These are phyloP conservation scores for Plebejus argus DNA, from an alignment of 2,888 invertebrate genomes.

Conservation along the genomic window DNA sequence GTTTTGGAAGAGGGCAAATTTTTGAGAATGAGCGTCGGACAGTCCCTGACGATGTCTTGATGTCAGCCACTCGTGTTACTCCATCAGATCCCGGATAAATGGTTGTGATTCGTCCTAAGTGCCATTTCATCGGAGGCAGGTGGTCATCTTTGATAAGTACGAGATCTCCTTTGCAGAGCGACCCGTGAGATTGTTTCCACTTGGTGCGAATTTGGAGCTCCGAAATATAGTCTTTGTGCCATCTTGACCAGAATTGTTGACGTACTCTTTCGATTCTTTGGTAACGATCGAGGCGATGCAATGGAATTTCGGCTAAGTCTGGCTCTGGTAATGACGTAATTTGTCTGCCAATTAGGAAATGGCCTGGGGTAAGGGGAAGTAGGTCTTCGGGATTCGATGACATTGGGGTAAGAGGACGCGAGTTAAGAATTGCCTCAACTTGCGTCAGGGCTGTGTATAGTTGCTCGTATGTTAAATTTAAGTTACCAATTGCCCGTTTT, in stretches of 20 bases:
- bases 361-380: constrained; percentile 21
- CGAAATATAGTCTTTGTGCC: constrained; percentile 42
- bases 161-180: no score
- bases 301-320: constrained; percentile 29
- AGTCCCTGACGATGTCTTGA: no score
- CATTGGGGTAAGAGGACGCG: constrained; percentile 42
- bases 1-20: no score
- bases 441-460: constrained; percentile 42
- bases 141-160: no score
- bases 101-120: no score
- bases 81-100: no score
- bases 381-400: constrained; percentile 43
- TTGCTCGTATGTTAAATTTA: constrained; percentile 40
- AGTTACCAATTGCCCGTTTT: constrained; percentile 36
- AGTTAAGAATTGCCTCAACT: constrained; percentile 45
- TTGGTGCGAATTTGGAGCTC: constrained; percentile 26
- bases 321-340: neutral
- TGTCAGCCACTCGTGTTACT: no score
- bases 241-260: constrained; percentile 44
- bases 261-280: constrained; percentile 43
- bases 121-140: no score
- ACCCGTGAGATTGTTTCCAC: neutral
- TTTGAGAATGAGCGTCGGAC: no score
- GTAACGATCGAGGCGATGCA: constrained; percentile 24
- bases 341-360: constrained; percentile 22